Evolutionary conservation across 2,797 vertebrate species (phyloP), one percentile per base, ranked within the genome.

Genomic region (Aplochiton taeniatus): DNA sequence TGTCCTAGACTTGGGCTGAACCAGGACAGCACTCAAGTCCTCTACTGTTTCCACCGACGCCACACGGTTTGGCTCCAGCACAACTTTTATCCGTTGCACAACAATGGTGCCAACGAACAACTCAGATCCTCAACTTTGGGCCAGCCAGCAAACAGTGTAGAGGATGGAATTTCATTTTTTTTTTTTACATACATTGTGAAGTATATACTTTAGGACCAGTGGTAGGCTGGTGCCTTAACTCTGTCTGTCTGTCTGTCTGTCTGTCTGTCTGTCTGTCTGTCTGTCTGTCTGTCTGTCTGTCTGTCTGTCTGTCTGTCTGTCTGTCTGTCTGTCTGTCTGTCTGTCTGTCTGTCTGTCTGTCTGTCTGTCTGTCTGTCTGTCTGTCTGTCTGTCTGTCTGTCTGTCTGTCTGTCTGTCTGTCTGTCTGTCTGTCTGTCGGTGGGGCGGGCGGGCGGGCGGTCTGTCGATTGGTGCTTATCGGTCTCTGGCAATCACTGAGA

Each of bases 201-300:
- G 85, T 79, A 31, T 31, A 31, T 31, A 85, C 87, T 80, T 88
- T 82, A 83, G 88, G 75, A 76, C n/a, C 78, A 81, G 84, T 80
- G 6, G 31, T 78, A 73, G 66, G 55, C 63, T 77, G 79, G 69
- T 73, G 82, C 85, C 77, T 58, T 58, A 80, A 81, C 82, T 82
- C 76, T 79, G 72, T 78, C 74, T 79, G 80, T 79, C 75, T 82
- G 84, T 85, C 82, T 84, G 84, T 18, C 59, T 49, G 51, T 78
- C 68, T 58, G 69, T 70, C 66, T 77, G 65, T 56, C 60, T 13
- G 31, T 6, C 11, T n/a, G 58, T 43, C 47, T 53, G 11, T 18
- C 52, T 53, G 17, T 11, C 10, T 17, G 52, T 45, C 44, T 52
- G n/a, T 16, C 58, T 9, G n/a, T 60, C 44, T 47, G 42, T n/a